A percentile compares a stretch with the other conserved stretches of the same genome.
These are phyloP conservation scores for Drosophila percnosoma DNA, from an alignment of 2,888 invertebrate species.

Conservation along the genomic window DNA sequence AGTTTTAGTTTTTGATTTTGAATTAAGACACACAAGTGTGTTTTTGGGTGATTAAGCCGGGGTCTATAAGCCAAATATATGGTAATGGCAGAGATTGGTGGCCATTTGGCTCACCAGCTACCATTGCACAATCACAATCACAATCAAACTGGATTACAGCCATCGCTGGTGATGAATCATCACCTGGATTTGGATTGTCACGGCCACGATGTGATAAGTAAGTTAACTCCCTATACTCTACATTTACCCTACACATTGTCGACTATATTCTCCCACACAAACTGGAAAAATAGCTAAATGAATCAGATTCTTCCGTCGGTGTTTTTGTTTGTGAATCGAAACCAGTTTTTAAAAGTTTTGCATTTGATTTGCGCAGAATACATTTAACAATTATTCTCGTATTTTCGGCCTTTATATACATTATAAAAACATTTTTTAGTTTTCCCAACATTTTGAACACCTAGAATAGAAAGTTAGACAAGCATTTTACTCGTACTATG, in stretches of 20 bases:
- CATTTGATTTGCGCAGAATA: neutral
- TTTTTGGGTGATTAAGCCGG: slow-evolving; percentile 63
- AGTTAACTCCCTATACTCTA: slow-evolving; percentile 55
- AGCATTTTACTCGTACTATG: neutral
- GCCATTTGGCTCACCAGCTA: slow-evolving; percentile 88
- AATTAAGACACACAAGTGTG: slow-evolving; percentile 51
- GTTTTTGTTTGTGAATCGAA: neutral
- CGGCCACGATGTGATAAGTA: slow-evolving; percentile 85
- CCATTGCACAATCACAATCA: slow-evolving; percentile 86
- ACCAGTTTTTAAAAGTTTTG: neutral
- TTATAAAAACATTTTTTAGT: neutral
- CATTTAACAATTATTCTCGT: neutral
- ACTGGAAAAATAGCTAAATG: neutral
- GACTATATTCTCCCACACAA: neutral
- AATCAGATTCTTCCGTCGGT: neutral
- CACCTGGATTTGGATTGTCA: slow-evolving; percentile 85
- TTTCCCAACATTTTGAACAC: neutral
- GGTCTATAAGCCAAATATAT: slow-evolving; percentile 85
- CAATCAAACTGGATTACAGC: slow-evolving; percentile 87
- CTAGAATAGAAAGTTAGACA: neutral
- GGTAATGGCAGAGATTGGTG: slow-evolving; percentile 89
- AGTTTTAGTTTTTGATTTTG: slow-evolving; percentile 41
- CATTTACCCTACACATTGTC: neutral
- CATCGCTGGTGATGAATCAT: slow-evolving; percentile 88
- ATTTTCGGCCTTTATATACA: neutral